Evolutionary conservation across 1,140 invertebrate genomes (phyloP), one percentile per base, ranked within the genome.

Genomic region (Cecropterus lyciades): DNA sequence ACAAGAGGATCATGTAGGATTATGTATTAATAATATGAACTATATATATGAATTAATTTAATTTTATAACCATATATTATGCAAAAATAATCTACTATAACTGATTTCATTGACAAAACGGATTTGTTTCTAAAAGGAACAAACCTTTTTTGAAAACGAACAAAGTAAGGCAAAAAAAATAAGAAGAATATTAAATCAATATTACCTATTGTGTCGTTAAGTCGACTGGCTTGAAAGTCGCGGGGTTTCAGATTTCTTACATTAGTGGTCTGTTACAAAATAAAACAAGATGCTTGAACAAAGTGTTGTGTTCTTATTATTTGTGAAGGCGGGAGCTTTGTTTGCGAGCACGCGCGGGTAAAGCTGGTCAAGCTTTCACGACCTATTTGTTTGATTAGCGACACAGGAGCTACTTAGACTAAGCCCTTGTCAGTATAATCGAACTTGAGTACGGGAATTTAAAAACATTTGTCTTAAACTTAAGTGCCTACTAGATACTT

Each of bases 241-340:
- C 20, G 40, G 10, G 24, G 71, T 67, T 56, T 73, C 69, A 37
- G 45, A 55, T 74, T 74, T 72, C 67, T 62, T 76, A 67, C 68
- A 72, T 68, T 72, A 76, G 69, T 51, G 48, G 67, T 48, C 65
- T 71, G 62, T 60, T 67, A 68, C 63, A 62, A 82, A 82, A 82
- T 67, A 76, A 75, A 75, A 70, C 64, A 76, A 74, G 69, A 59
- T 60, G 63, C 52, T 62, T 72, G 70, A 72, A 76, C 70, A 75
- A 71, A 77, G 76, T 79, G 73, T 80, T 64, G 71, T 79, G 77
- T 80, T 71, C 75, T 79, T 80, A 76, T 77, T 82, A 75, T 80
- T 77, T 75, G 77, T 68, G 62, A 65, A 73, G 53, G 68, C 56
- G 48, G 60, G 40, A 55, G 69, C 76, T 79, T 80, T 84, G 80